A percentile compares a stretch with the other conserved stretches of the same genome.
These are phyloP conservation scores for Gobius niger DNA, from an alignment of 2,113 vertebrate genomes.

Conservation along the genomic window DNA sequence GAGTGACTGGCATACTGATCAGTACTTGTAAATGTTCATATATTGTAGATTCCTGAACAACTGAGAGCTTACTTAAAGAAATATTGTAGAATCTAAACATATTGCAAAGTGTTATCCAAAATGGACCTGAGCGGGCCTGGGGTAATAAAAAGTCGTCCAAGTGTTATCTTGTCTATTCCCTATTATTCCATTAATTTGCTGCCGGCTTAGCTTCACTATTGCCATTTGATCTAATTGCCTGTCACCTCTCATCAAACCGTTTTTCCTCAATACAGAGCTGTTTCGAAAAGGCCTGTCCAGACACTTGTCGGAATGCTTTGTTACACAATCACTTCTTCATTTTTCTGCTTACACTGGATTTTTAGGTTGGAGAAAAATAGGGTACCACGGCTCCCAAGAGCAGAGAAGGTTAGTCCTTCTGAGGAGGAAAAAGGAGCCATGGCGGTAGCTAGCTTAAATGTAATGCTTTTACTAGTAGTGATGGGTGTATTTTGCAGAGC, in stretches of 20 bases:
- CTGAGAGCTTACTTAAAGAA: too few species aligned
- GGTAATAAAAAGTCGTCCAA: too few species aligned
- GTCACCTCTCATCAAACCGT: not conserved
- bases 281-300: constrained; percentile 30
- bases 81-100: not conserved
- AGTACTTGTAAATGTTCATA: too few species aligned
- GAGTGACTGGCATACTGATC: too few species aligned
- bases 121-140: not conserved
- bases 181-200: not conserved
- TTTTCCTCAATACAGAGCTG: not conserved
- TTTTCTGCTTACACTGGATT: not conserved
- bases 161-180: not conserved
- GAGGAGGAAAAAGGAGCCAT: constrained; percentile 19
- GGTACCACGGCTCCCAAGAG: not conserved
- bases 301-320: constrained; percentile 44
- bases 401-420: not conserved
- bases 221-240: not conserved
- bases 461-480: constrained; percentile 4
- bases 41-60: too few species aligned
- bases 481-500: constrained; percentile 18
- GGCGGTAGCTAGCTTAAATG: constrained; percentile 15
- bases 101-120: not conserved
- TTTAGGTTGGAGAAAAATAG: not conserved
- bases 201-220: not conserved
- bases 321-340: constrained; percentile 18